A percentile compares a stretch with the other conserved stretches of the same genome.
Evolutionary conservation across 2,888 invertebrate species (phyloP).

Genomic region (Dioctria linearis): DNA sequence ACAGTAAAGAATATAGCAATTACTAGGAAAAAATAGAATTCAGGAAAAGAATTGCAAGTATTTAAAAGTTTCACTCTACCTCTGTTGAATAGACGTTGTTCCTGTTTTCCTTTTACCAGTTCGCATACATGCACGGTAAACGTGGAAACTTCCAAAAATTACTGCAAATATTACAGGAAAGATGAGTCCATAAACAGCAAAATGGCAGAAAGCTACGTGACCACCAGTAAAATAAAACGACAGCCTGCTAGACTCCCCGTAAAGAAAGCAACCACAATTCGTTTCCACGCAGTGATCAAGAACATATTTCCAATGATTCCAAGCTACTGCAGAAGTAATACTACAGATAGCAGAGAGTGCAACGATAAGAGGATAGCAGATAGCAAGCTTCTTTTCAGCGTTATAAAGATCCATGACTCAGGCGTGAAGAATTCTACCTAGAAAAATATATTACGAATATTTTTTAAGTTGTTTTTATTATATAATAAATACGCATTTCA

Average conservation of each 20-base stretch:
- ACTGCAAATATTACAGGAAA: conserved; percentile 77
- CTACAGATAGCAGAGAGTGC: conserved; percentile 66
- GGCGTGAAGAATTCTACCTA: conserved; percentile 17
- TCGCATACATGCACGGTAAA: conserved; percentile 78
- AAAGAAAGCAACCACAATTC: conserved; percentile 81
- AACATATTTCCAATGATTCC: conserved; percentile 80
- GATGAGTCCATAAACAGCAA: conserved; percentile 79
- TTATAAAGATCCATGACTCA: conserved; percentile 66
- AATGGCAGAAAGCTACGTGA: conserved; percentile 77
- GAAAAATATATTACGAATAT: neutral
- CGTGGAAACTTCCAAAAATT: conserved; percentile 79
- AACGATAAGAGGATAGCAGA: conserved; percentile 67
- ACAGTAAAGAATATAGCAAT: too few species aligned
- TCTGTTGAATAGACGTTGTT: conserved; percentile 68
- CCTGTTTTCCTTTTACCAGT: conserved; percentile 71
- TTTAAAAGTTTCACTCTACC: conserved; percentile 61
- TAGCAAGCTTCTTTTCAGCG: conserved; percentile 67
- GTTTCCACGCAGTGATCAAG: conserved; percentile 78
- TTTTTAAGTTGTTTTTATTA: too few species aligned
- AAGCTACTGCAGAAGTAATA: conserved; percentile 74
- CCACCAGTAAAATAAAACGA: conserved; percentile 76
- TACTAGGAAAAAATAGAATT: too few species aligned
- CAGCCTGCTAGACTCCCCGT: conserved; percentile 75
- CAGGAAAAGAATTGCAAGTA: too few species aligned
- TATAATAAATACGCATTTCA: conserved; percentile 10